Evolutionary conservation across 2,113 vertebrate species (phyloP).

Genomic region (Bos taurus): DNA sequence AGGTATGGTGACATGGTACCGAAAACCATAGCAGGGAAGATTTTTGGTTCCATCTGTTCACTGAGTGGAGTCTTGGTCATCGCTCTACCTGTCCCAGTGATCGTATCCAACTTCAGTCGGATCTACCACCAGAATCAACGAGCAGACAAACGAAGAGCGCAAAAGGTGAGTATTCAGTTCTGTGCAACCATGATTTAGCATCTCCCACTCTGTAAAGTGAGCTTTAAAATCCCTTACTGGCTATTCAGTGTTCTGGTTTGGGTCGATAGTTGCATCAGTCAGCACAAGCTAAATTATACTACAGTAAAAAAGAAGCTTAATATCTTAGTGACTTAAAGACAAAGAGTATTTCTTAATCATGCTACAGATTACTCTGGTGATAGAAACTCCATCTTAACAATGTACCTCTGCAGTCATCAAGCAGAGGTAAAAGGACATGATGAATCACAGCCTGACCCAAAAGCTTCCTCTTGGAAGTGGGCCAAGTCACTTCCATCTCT

Average conservation of each 20-base stretch:
- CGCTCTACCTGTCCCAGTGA: conserved; percentile 95
- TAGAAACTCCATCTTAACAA: not conserved
- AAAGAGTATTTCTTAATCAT: not conserved
- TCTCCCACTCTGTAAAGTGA: not conserved
- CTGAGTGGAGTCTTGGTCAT: conserved; percentile 97
- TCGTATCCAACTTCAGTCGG: conserved; percentile 98
- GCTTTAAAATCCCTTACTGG: not conserved
- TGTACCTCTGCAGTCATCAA: not conserved
- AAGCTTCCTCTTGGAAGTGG: not conserved
- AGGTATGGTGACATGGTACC: conserved; percentile 99
- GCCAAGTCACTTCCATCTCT: not conserved
- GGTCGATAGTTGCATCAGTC: not conserved
- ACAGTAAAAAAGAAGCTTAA: not conserved
- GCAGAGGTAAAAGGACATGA: not conserved
- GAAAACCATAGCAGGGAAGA: conserved; percentile 97
- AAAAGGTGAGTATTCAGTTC: conserved; percentile 86
- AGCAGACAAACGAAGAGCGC: conserved; percentile 94
- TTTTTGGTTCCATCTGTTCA: conserved; percentile 95
- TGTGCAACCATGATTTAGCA: not conserved
- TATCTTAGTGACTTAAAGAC: not conserved
- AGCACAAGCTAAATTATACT: not conserved
- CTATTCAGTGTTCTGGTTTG: not conserved
- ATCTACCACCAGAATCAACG: conserved; percentile 99
- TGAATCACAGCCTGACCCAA: not conserved
- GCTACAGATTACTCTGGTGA: not conserved